phyloP scores from a whole-genome alignment of 1,140 invertebrate species.

The Scaptodrosophila lebanonensis region DNA sequence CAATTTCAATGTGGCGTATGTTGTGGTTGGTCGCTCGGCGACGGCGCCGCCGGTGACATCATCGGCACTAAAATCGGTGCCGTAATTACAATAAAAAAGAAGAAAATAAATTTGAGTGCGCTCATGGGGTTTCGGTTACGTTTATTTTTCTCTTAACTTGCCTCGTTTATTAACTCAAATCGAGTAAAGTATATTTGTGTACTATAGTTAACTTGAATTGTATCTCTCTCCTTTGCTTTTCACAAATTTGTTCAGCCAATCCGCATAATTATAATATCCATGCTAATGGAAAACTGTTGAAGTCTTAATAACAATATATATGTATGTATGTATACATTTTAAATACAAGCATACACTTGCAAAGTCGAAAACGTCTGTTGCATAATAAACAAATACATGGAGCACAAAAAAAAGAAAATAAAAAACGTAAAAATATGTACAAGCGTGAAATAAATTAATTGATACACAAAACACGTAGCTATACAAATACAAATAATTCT shows the following conservation, averaged over 20 bases:
- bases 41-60: conserved; percentile 51
- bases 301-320: conserved; percentile 65
- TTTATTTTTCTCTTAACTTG: conserved; percentile 29
- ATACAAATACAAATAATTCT: no score
- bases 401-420: conserved; percentile 5
- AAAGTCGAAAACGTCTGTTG: conserved; percentile 55
- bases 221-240: conserved; percentile 34
- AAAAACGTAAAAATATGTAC: no score
- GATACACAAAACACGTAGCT: conserved; percentile 45
- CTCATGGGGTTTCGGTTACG: conserved; percentile 21
- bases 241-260: not conserved
- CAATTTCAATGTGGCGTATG: not conserved
- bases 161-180: conserved; percentile 15
- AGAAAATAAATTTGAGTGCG: conserved; percentile 30
- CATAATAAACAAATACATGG: conserved; percentile 55
- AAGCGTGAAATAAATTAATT: conserved; percentile 61
- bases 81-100: conserved; percentile 66
- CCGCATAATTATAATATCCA: conserved; percentile 40
- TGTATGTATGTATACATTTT: no score
- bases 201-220: conserved; percentile 45
- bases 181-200: conserved; percentile 23
- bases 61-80: conserved; percentile 55
- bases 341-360: conserved; percentile 62
- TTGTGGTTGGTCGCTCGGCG: conserved; percentile 26
- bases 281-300: conserved; percentile 40